Conservation (phyloP, 2,113 vertebrate genomes). For the Sinocyclocheilus rhinocerous region DNA sequence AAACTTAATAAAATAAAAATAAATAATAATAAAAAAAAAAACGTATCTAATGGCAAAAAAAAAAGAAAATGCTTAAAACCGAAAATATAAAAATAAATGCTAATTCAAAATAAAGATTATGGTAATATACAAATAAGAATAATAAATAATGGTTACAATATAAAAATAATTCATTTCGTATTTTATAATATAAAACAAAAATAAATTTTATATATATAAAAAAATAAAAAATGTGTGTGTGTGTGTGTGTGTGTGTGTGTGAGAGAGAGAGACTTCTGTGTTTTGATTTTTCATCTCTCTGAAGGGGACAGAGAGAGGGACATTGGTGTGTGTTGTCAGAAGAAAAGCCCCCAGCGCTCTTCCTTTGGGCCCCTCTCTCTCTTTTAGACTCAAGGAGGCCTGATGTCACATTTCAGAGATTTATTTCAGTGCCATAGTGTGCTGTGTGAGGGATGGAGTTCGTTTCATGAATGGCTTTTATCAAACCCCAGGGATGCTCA, state of each 20-base stretch:
- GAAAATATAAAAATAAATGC: no score
- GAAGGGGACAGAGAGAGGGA: background rate
- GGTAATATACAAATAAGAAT: no score
- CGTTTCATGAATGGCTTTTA: conserved; percentile 19
- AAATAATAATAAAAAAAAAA: background rate
- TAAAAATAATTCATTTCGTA: no score
- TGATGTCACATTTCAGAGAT: conserved; percentile 32
- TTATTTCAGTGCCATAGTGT: conserved; percentile 15
- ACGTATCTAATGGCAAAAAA: no score
- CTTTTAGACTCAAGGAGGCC: background rate
- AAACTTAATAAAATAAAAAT: background rate
- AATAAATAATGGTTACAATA: no score
- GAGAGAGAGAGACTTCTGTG: background rate
- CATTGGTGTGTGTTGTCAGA: background rate
- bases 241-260: background rate
- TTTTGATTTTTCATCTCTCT: background rate
- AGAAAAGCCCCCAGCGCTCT: conserved; percentile 12
- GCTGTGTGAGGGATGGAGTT: background rate
- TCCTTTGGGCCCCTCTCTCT: background rate
- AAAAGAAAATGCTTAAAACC: no score
- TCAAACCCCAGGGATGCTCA: conserved; percentile 5
- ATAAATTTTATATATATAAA: no score
- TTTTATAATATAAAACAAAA: no score
- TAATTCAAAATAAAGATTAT: no score
- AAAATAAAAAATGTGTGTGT: no score